Percentiles rank a stretch among this genome's conserved stretches.
These are phyloP conservation scores for Ectemnius cavifrons DNA, from an alignment of 2,888 invertebrate genomes.

Conservation along the genomic window DNA sequence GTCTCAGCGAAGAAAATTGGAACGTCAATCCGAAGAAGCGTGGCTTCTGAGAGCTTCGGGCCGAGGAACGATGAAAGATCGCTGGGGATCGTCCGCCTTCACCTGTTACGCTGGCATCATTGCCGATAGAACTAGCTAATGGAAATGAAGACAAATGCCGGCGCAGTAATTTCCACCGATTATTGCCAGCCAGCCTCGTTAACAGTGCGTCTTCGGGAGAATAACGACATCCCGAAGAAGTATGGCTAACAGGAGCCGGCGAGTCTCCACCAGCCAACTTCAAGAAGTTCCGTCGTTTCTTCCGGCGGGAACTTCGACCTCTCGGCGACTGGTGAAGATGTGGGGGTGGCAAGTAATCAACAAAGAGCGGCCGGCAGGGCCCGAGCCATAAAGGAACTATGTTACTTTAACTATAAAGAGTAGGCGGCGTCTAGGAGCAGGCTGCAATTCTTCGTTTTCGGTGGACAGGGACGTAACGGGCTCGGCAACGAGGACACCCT, in stretches of 20 bases:
- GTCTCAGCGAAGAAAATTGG: constrained; percentile 11
- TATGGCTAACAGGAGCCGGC: too few species aligned
- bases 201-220: too few species aligned
- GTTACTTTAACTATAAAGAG: constrained; percentile 56
- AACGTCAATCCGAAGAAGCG: constrained; percentile 2
- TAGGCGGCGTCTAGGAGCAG: constrained; percentile 46
- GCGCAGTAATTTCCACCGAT: too few species aligned
- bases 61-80: not conserved
- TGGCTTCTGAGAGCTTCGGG: not conserved
- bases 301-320: constrained; percentile 23
- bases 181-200: too few species aligned
- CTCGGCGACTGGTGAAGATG: constrained; percentile 40
- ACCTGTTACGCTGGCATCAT: too few species aligned
- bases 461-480: constrained; percentile 39
- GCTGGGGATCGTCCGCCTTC: too few species aligned
- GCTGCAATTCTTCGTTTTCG: constrained; percentile 41
- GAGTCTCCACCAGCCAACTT: too few species aligned
- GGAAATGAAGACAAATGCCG: constrained; percentile 10
- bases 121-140: too few species aligned
- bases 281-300: constrained; percentile 14
- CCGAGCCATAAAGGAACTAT: not conserved
- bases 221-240: too few species aligned
- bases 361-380: constrained; percentile 36
- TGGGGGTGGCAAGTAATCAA: constrained; percentile 39
- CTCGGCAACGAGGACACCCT: not conserved